These are phyloP conservation scores for Glyptemys insculpta DNA, from an alignment of 2,797 vertebrate genomes.

Conservation along the genomic window DNA sequence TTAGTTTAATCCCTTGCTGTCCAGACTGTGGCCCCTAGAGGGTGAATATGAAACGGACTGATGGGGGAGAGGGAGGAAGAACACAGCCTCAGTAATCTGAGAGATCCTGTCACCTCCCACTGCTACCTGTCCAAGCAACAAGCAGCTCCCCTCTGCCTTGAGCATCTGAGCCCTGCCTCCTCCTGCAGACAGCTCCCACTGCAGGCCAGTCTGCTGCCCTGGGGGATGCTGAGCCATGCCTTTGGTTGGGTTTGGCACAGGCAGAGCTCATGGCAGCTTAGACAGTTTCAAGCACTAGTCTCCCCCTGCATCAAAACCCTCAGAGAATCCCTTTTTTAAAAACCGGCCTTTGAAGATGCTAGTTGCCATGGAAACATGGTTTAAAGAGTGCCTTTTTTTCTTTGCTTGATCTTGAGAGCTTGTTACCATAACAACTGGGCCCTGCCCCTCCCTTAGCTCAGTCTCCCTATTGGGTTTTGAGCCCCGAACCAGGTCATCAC, in stretches of 20 bases:
- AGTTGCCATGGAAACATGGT: slow-evolving; percentile 73
- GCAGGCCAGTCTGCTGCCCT: not conserved
- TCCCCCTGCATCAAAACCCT: not conserved
- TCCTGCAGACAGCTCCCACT: not conserved
- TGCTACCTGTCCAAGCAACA: not conserved
- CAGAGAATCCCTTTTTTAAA: slow-evolving; percentile 16
- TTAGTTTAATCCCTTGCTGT: not conserved
- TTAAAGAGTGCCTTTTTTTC: slow-evolving; percentile 55
- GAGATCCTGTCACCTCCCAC: not conserved
- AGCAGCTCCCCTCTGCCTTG: not conserved
- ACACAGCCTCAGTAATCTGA: rapidly evolving
- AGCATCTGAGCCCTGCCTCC: not conserved
- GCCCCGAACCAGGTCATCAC: not conserved
- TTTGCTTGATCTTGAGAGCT: slow-evolving; percentile 57
- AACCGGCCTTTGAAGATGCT: slow-evolving; percentile 70
- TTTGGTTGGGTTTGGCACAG: not conserved
- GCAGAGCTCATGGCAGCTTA: not conserved
- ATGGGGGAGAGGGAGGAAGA: not conserved
- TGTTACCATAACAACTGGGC: slow-evolving; percentile 73
- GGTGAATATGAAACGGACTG: not conserved
- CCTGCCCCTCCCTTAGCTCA: slow-evolving; percentile 12
- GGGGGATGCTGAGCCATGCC: not conserved
- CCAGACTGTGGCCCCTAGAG: not conserved
- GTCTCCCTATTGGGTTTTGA: not conserved
- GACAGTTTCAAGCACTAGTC: not conserved